Evolutionary conservation across 2,888 invertebrate species (phyloP).

Genomic region (Nebria salina): DNA sequence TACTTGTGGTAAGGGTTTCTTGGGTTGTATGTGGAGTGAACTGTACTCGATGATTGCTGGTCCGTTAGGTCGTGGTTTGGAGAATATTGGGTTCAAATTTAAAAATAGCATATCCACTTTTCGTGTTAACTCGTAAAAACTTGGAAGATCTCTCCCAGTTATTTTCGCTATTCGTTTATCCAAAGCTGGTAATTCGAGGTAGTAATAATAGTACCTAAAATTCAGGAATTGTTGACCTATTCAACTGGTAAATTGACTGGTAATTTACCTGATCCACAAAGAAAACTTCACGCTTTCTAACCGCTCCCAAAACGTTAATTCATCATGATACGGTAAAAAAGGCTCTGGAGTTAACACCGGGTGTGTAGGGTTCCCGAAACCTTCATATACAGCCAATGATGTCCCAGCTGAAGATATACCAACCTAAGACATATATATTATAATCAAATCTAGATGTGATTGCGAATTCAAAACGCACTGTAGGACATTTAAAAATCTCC

Average conservation of each 20-base stretch:
- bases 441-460: background rate
- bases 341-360: slow-evolving; percentile 6
- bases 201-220: slow-evolving; percentile 48
- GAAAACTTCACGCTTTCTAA: slow-evolving; percentile 5
- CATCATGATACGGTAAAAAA: background rate
- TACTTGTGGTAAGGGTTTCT: slow-evolving; percentile 54
- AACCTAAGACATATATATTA: background rate
- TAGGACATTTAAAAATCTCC: slow-evolving; percentile 65
- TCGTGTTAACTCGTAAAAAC: slow-evolving; percentile 55
- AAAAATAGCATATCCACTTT: slow-evolving; percentile 56
- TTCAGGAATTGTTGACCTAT: no score
- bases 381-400: background rate
- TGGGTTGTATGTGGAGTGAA: slow-evolving; percentile 54
- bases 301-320: slow-evolving; percentile 13
- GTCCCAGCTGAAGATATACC: background rate
- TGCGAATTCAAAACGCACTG: slow-evolving; percentile 61
- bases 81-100: slow-evolving; percentile 56
- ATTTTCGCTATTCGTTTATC: slow-evolving; percentile 55
- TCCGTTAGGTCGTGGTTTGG: slow-evolving; percentile 55
- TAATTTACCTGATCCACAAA: slow-evolving; percentile 51
- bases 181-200: slow-evolving; percentile 51
- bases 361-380: slow-evolving; percentile 3
- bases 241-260: background rate
- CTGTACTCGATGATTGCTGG: slow-evolving; percentile 56
- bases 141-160: slow-evolving; percentile 56